Evolutionary conservation across 2,888 invertebrate species (phyloP).

Genomic region (Rhaphigaster nebulosa): DNA sequence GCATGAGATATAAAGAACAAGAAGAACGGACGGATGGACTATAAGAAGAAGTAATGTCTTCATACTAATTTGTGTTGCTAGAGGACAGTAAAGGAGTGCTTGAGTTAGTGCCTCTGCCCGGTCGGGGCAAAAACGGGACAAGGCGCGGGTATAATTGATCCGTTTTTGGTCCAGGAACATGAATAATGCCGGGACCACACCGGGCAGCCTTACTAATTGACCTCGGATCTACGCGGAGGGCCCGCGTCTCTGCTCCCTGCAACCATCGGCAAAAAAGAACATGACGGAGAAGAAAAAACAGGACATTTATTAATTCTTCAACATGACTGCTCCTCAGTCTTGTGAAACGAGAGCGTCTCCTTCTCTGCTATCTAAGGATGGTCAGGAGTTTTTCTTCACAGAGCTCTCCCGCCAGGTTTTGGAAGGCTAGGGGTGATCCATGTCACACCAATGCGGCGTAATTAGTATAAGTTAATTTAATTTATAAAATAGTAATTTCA

Average conservation of each 20-base stretch:
- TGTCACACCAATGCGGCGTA: not conserved
- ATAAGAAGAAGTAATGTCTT: conserved; percentile 42
- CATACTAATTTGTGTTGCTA: conserved; percentile 43
- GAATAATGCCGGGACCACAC: conserved; percentile 49
- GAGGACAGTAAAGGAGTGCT: conserved; percentile 27
- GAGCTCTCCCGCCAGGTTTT: not conserved
- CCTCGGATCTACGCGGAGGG: conserved; percentile 23
- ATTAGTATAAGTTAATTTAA: not conserved
- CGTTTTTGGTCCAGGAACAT: conserved; percentile 27
- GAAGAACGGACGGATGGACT: not conserved
- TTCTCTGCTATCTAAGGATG: not conserved
- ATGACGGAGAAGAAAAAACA: not conserved
- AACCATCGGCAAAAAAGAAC: not conserved
- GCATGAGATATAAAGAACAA: not conserved
- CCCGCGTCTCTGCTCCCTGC: no score
- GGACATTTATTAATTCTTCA: conserved; percentile 42
- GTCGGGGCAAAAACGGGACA: conserved; percentile 7
- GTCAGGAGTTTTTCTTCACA: no score
- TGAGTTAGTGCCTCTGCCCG: conserved; percentile 36
- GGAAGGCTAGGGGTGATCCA: not conserved
- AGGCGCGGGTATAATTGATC: conserved; percentile 38
- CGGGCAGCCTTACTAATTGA: conserved; percentile 12
- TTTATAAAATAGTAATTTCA: no score
- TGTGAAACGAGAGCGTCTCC: conserved; percentile 12
- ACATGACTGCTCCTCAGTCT: not conserved